Percentiles rank a stretch among this genome's conserved stretches.
phyloP scores from a whole-genome alignment of 1,140 invertebrate species.

The Eupeodes corollae region DNA sequence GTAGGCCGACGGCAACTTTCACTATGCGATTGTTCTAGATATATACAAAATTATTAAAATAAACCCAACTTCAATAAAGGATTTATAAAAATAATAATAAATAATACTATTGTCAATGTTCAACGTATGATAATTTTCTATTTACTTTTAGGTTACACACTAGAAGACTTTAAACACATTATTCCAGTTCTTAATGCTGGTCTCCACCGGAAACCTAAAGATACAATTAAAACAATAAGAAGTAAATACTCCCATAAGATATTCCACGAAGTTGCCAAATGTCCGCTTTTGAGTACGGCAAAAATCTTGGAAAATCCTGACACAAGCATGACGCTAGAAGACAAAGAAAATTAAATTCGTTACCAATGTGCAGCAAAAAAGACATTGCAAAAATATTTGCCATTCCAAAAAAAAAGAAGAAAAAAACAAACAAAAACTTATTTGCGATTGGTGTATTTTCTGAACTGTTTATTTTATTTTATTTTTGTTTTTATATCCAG shows the following conservation, averaged over 20 bases:
- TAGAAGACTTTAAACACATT: slow-evolving; percentile 62
- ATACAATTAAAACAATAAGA: slow-evolving; percentile 68
- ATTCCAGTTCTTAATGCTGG: slow-evolving; percentile 62
- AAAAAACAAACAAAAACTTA: too few species aligned
- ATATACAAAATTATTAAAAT: too few species aligned
- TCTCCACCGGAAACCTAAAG: slow-evolving; percentile 60
- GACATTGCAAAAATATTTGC: too few species aligned
- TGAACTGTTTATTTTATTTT: too few species aligned
- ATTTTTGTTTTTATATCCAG: too few species aligned
- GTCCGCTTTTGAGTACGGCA: slow-evolving; percentile 45
- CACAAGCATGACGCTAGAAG: too few species aligned
- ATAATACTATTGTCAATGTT: slow-evolving; percentile 1
- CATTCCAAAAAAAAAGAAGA: too few species aligned
- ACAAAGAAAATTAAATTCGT: too few species aligned
- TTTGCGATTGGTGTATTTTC: too few species aligned
- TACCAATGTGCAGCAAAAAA: too few species aligned
- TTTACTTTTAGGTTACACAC: slow-evolving; percentile 48
- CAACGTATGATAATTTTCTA: slow-evolving; percentile 11
- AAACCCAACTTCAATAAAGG: too few species aligned
- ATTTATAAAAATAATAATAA: not conserved
- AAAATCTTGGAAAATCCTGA: slow-evolving; percentile 21
- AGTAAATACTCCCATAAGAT: slow-evolving; percentile 93
- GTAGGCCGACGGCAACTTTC: too few species aligned
- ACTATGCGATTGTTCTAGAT: not conserved
- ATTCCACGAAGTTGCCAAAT: slow-evolving; percentile 74